Conservation (phyloP, 2,888 invertebrate species). For the Patella pellucida region DNA sequence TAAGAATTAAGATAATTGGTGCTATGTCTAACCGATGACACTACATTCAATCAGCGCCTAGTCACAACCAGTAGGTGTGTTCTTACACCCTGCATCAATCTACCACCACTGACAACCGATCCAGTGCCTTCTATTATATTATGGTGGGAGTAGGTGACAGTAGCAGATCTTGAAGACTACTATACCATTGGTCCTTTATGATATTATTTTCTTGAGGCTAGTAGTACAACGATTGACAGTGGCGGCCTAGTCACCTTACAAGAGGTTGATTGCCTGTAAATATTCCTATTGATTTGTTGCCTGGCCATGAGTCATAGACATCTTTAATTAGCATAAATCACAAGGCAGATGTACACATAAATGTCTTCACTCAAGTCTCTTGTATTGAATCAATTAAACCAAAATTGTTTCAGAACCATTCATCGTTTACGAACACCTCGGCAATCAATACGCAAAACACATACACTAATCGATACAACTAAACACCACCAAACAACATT, state of each 20-base stretch:
- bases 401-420: no score
- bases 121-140: no score
- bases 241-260: not conserved
- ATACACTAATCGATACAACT: no score
- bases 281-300: not conserved
- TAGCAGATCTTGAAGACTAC: not conserved
- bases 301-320: not conserved
- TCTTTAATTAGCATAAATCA: slow-evolving; percentile 10
- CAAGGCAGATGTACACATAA: not conserved
- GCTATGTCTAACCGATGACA: not conserved
- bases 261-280: not conserved
- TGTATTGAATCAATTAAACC: no score
- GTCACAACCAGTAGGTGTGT: not conserved
- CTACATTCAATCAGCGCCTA: slow-evolving; percentile 4
- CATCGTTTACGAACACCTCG: no score
- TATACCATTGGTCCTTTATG: not conserved
- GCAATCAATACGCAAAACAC: no score
- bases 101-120: no score
- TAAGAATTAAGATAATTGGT: not conserved
- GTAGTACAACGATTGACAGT: not conserved
- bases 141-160: no score
- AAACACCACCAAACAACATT: not conserved
- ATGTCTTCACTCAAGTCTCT: not conserved
- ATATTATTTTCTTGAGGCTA: slow-evolving; percentile 4
- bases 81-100: not conserved